Conservation (phyloP, 2,888 invertebrate species). For the Saturnia japonica region DNA sequence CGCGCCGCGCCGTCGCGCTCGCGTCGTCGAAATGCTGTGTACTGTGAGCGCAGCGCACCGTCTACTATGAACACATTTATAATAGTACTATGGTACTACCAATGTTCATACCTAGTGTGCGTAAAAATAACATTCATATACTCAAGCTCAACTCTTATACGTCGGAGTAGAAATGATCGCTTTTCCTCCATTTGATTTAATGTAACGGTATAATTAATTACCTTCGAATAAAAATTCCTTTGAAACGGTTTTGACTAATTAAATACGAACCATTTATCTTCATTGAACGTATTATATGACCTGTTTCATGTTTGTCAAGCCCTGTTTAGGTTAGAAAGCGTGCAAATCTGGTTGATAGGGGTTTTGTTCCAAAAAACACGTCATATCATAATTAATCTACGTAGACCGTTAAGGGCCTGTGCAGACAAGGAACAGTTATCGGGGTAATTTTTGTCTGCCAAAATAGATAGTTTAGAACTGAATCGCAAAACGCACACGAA, state of each 20-base stretch:
- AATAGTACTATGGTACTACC: background rate
- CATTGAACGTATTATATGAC: background rate
- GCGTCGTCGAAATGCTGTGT: slow-evolving; percentile 9
- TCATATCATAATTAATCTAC: too few relatives aligned
- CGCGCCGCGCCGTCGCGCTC: slow-evolving; percentile 33
- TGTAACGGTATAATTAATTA: too few relatives aligned
- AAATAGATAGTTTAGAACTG: too few relatives aligned
- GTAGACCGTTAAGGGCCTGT: too few relatives aligned
- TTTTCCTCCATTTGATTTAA: background rate
- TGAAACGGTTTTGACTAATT: too few relatives aligned
- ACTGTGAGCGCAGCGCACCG: too few relatives aligned
- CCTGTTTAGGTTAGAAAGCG: background rate
- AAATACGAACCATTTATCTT: background rate
- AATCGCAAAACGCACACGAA: too few relatives aligned
- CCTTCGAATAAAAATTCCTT: too few relatives aligned
- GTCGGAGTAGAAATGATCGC: background rate
- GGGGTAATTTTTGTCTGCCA: too few relatives aligned
- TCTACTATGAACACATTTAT: slow-evolving; percentile 10
- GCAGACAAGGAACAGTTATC: too few relatives aligned
- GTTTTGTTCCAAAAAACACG: too few relatives aligned
- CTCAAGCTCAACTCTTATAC: slow-evolving; percentile 4
- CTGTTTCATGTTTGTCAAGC: background rate
- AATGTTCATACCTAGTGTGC: slow-evolving; percentile 11
- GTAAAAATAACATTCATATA: slow-evolving; percentile 16
- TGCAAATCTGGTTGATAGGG: background rate